Conservation (phyloP, 2,888 invertebrate species). For the Nomada fabriciana region DNA sequence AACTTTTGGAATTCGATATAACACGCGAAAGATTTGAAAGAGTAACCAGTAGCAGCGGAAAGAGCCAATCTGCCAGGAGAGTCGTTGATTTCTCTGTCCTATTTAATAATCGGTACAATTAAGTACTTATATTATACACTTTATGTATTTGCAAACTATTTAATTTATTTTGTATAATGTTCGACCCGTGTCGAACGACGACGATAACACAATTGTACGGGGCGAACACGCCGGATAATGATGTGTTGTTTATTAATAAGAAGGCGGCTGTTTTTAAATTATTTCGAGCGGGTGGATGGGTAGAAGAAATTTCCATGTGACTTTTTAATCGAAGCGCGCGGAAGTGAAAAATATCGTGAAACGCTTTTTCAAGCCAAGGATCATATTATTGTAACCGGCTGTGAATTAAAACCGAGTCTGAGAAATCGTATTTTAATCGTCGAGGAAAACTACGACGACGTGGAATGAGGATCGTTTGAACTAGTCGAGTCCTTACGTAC, state of each 20-base stretch:
- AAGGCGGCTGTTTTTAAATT: conserved; percentile 41
- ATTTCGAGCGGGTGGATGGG: conserved; percentile 16
- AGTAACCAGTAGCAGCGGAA: conserved; percentile 2
- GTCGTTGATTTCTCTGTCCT: conserved; percentile 35
- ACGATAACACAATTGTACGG: background rate
- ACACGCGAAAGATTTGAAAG: background rate
- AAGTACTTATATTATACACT: conserved; percentile 43
- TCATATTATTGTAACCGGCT: conserved; percentile 53
- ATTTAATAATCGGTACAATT: conserved; percentile 41
- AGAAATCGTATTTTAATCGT: conserved; percentile 41
- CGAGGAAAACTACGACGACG: conserved; percentile 28
- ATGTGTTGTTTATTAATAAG: conserved; percentile 38
- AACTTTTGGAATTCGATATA: background rate
- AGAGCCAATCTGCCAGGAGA: conserved; percentile 12
- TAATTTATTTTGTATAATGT: conserved; percentile 47
- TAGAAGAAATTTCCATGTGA: background rate
- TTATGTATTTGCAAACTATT: conserved; percentile 32
- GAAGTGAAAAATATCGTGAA: background rate
- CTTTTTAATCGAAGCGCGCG: background rate
- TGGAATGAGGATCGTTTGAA: conserved; percentile 52
- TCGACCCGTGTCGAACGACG: conserved; percentile 12
- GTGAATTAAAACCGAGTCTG: conserved; percentile 55
- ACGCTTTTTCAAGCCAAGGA: conserved; percentile 24
- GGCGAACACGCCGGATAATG: conserved; percentile 15
- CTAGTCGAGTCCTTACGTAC: conserved; percentile 45